Percentiles rank a stretch among this genome's conserved stretches.
These are phyloP conservation scores for Sitodiplosis mosellana DNA, from an alignment of 1,140 invertebrate genomes.

Conservation along the genomic window DNA sequence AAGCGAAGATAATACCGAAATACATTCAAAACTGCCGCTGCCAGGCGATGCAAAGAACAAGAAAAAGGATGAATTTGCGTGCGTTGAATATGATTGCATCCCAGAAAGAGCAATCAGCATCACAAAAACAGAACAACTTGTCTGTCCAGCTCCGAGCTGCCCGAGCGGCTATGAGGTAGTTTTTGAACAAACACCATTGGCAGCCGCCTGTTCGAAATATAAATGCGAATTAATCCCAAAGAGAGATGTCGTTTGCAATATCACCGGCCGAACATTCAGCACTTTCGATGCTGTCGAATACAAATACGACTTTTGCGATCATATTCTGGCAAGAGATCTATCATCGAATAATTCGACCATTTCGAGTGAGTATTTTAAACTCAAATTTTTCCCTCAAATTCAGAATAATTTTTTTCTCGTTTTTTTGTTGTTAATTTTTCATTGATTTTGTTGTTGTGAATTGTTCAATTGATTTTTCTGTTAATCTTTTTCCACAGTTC, in stretches of 20 bases:
- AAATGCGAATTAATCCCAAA: slow-evolving; percentile 37
- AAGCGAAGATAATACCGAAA: background rate
- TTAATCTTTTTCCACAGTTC: slow-evolving; percentile 31
- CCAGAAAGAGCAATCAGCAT: slow-evolving; percentile 19
- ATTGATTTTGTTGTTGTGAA: too few relatives aligned
- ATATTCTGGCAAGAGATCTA: slow-evolving; percentile 51
- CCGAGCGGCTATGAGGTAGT: slow-evolving; percentile 31
- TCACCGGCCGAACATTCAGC: slow-evolving; percentile 53
- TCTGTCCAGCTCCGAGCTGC: slow-evolving; percentile 35
- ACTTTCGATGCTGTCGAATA: slow-evolving; percentile 61
- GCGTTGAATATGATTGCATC: slow-evolving; percentile 33
- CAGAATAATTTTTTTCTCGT: too few relatives aligned
- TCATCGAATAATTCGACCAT: slow-evolving; percentile 41
- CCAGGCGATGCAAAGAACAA: background rate
- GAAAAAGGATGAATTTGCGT: slow-evolving; percentile 15
- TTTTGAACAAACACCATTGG: slow-evolving; percentile 21
- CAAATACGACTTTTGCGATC: slow-evolving; percentile 62
- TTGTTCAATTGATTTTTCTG: too few relatives aligned
- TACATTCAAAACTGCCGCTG: background rate
- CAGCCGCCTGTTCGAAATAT: slow-evolving; percentile 27
- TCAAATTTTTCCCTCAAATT: background rate
- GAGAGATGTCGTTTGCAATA: slow-evolving; percentile 43
- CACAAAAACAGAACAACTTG: slow-evolving; percentile 6
- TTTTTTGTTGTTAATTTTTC: too few relatives aligned
- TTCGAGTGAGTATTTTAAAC: slow-evolving; percentile 29